phyloP scores from a whole-genome alignment of 2,888 invertebrate species.

The Hedya salicella region DNA sequence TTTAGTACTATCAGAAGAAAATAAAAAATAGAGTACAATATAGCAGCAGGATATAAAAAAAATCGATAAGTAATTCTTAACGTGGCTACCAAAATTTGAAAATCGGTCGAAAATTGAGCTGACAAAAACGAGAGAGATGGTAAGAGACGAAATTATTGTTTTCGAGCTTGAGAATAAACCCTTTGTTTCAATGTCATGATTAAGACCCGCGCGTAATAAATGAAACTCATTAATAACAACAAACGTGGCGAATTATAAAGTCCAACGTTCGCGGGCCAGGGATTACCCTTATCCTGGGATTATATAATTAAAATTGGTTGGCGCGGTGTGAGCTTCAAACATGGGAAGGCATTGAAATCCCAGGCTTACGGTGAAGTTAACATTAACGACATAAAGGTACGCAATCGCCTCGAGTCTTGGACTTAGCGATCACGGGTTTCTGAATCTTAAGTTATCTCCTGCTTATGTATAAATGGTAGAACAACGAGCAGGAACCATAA shows the following conservation, averaged over 20 bases:
- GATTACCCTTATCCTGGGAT: conserved; percentile 23
- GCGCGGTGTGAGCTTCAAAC: conserved; percentile 21
- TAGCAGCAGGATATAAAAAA: no score
- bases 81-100: no score
- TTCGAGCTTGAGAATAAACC: no score
- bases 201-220: background rate
- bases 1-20: no score
- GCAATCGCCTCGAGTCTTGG: conserved; percentile 12
- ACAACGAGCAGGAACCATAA: no score
- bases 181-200: background rate
- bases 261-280: conserved; percentile 14
- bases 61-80: no score
- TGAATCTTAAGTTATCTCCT: background rate
- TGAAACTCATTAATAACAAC: conserved; percentile 13
- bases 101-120: no score
- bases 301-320: conserved; percentile 35
- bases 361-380: conserved; percentile 17
- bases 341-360: conserved; percentile 32
- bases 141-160: no score
- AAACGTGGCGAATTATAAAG: conserved; percentile 24
- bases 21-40: no score
- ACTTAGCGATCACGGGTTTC: conserved; percentile 6
- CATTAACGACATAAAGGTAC: conserved; percentile 9
- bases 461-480: no score
- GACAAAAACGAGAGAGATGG: no score